Evolutionary conservation across 2,888 invertebrate genomes (phyloP).

Genomic region (Oscheius sp.): DNA sequence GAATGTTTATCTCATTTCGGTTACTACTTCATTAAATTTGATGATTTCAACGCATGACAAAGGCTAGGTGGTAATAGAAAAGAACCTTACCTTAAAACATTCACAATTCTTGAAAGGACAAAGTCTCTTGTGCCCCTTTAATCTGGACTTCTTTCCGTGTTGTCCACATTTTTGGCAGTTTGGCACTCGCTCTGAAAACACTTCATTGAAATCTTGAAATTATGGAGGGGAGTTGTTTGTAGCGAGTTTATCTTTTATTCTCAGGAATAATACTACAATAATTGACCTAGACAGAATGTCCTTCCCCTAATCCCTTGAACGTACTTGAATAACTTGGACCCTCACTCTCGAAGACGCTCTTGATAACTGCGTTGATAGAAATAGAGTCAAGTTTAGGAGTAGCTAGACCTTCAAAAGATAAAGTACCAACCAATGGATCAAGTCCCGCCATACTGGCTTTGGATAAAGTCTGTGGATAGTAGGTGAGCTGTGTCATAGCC

Average conservation of each 20-base stretch:
- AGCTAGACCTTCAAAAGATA: constrained; percentile 3
- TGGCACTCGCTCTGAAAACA: constrained; percentile 64
- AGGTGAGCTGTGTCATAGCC: constrained; percentile 26
- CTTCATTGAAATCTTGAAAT: too few relatives aligned
- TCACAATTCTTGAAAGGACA: constrained; percentile 65
- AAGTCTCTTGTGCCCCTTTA: constrained; percentile 68
- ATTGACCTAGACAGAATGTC: neutral
- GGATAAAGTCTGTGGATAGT: constrained; percentile 21
- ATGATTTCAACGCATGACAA: neutral
- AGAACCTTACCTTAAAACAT: constrained; percentile 56
- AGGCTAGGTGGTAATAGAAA: neutral
- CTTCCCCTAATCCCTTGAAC: too few relatives aligned
- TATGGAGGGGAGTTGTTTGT: too few relatives aligned
- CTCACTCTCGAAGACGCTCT: constrained; percentile 55
- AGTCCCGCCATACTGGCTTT: neutral
- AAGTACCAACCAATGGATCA: neutral
- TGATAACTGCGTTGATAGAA: constrained; percentile 36
- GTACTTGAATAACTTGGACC: constrained; percentile 54
- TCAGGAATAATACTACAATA: neutral
- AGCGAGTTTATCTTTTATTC: too few relatives aligned
- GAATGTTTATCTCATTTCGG: constrained; percentile 30
- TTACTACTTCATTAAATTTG: neutral
- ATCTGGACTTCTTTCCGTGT: constrained; percentile 62
- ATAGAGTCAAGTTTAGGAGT: constrained; percentile 5
- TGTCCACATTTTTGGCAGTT: constrained; percentile 68